A percentile compares a stretch with the other conserved stretches of the same genome.
Conservation (phyloP, 1,140 invertebrate species). For the Catajapyx aquilonaris region DNA sequence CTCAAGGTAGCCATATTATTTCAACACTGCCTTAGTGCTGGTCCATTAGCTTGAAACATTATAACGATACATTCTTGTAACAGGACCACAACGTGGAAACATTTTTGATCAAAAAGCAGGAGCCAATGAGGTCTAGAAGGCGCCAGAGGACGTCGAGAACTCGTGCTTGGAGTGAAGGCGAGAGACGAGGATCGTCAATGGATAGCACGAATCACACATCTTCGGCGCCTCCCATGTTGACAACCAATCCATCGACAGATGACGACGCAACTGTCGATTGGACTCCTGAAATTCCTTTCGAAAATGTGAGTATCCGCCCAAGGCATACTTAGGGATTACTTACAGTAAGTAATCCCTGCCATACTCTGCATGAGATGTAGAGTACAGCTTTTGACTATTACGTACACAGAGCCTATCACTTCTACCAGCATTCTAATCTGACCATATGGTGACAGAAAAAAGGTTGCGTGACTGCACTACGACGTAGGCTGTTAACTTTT, state of each 20-base stretch:
- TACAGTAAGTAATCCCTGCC: too few species aligned
- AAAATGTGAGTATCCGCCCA: conserved; percentile 52
- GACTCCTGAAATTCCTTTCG: conserved; percentile 78
- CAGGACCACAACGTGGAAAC: conserved; percentile 69
- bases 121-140: conserved; percentile 39
- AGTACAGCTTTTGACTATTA: too few species aligned
- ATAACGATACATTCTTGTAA: conserved; percentile 8
- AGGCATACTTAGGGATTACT: too few species aligned
- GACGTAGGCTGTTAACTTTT: too few species aligned
- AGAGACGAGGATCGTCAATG: conserved; percentile 12
- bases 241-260: conserved; percentile 27
- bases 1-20: conserved; percentile 28
- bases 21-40: neutral
- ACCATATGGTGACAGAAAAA: too few species aligned
- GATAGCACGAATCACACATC: conserved; percentile 21
- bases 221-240: conserved; percentile 18
- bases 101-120: conserved; percentile 70
- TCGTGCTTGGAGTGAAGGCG: conserved; percentile 31
- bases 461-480: too few species aligned
- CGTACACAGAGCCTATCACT: too few species aligned
- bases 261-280: conserved; percentile 59
- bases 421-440: too few species aligned
- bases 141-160: conserved; percentile 22
- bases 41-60: neutral
- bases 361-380: too few species aligned